phyloP scores from a whole-genome alignment of 2,797 vertebrate genomes.

The Poecilia velifera region DNA sequence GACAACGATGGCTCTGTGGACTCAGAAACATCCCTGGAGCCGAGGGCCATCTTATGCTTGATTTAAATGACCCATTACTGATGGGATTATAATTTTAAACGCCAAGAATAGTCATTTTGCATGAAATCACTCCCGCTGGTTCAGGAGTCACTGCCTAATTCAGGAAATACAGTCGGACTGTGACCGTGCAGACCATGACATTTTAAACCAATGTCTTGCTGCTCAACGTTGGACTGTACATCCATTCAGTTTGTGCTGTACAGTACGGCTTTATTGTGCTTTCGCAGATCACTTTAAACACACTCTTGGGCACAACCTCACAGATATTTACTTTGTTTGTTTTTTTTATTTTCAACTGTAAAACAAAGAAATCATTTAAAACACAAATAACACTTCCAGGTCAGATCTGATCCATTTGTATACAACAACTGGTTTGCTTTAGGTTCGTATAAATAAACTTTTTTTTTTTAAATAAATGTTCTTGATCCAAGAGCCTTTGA shows the following conservation, averaged over 20 bases:
- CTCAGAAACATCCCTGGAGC: slow-evolving; percentile 30
- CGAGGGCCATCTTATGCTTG: slow-evolving; percentile 25
- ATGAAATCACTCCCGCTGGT: slow-evolving; percentile 1
- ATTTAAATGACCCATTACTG: slow-evolving; percentile 40
- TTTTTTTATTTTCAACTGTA: not conserved
- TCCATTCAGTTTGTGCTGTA: slow-evolving; percentile 25
- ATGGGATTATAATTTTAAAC: slow-evolving; percentile 49
- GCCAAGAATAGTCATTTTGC: slow-evolving; percentile 35
- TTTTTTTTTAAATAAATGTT: not conserved
- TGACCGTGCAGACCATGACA: slow-evolving; percentile 27
- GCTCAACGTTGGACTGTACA: slow-evolving; percentile 25
- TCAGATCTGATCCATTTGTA: not conserved
- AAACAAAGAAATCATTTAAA: not conserved
- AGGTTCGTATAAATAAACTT: not conserved
- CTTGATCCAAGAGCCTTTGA: not conserved
- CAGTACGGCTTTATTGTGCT: slow-evolving; percentile 46
- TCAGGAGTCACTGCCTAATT: slow-evolving; percentile 6
- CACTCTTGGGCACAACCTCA: slow-evolving; percentile 47
- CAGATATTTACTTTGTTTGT: slow-evolving; percentile 14
- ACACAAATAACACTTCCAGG: not conserved
- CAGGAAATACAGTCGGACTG: slow-evolving; percentile 19
- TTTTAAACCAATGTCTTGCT: slow-evolving; percentile 2
- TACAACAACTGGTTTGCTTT: not conserved
- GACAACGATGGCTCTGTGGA: slow-evolving; percentile 42
- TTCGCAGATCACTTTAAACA: slow-evolving; percentile 57